Evolutionary conservation across 2,113 vertebrate genomes (phyloP).

Genomic region (Brachyhypopomus gauderio): DNA sequence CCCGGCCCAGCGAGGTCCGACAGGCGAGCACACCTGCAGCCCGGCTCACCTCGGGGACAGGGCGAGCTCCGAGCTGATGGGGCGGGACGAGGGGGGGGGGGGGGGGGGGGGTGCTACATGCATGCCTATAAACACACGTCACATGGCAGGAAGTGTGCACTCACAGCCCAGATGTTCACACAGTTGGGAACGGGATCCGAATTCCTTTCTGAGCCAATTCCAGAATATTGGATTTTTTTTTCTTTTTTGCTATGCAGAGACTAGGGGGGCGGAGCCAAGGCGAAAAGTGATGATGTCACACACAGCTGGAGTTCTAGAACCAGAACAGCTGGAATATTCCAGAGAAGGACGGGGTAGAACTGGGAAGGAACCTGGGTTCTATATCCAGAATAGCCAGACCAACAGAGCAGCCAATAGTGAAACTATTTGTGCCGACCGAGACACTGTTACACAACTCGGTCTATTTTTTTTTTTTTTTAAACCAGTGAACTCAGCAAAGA

Average conservation of each 20-base stretch:
- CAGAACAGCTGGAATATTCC: conserved; percentile 11
- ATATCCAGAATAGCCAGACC: neutral
- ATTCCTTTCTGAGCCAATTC: conserved; percentile 8
- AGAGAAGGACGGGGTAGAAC: conserved; percentile 16
- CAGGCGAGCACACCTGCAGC: conserved; percentile 55
- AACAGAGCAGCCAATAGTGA: neutral
- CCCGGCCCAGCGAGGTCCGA: conserved; percentile 39
- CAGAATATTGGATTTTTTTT: neutral
- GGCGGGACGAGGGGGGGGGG: conserved; percentile 46
- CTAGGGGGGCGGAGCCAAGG: conserved; percentile 15
- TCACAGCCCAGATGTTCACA: conserved; percentile 70
- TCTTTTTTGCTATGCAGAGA: conserved; percentile 2
- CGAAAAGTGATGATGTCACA: conserved; percentile 28
- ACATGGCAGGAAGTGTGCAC: conserved; percentile 59
- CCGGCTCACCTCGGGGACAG: conserved; percentile 64
- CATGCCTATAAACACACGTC: conserved; percentile 62
- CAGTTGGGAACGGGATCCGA: conserved; percentile 41
- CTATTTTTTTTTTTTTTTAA: neutral
- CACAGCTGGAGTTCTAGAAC: conserved; percentile 26
- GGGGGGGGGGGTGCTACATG: conserved; percentile 43
- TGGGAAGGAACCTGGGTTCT: conserved; percentile 28
- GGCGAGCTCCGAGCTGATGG: conserved; percentile 44
- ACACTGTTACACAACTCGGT: neutral
- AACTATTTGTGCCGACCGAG: neutral
- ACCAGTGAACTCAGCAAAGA: conserved; percentile 9